These are phyloP conservation scores for Erinaceus europaeus DNA, from an alignment of 2,113 vertebrate genomes.

Conservation along the genomic window DNA sequence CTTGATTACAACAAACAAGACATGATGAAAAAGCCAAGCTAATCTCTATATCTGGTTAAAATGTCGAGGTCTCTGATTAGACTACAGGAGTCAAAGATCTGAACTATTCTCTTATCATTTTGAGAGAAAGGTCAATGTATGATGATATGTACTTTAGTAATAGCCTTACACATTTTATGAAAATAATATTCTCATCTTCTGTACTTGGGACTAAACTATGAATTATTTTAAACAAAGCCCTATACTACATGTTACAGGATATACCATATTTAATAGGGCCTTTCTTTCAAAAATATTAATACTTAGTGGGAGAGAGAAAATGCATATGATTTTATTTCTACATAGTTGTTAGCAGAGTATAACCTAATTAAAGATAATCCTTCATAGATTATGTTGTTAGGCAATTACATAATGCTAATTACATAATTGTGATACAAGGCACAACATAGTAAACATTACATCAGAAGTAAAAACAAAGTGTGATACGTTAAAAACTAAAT, in stretches of 20 bases:
- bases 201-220: neutral
- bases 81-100: slow-evolving; percentile 47
- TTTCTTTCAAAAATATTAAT: neutral
- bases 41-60: slow-evolving; percentile 52
- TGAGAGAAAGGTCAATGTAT: slow-evolving; percentile 48
- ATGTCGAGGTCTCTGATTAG: slow-evolving; percentile 43
- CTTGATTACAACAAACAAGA: slow-evolving; percentile 38
- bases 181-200: slow-evolving; percentile 43
- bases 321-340: neutral
- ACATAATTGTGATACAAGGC: neutral
- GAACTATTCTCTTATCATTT: slow-evolving; percentile 43
- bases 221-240: slow-evolving; percentile 9
- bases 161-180: slow-evolving; percentile 30
- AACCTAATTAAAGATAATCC: neutral
- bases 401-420: too few species aligned
- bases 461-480: neutral
- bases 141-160: slow-evolving; percentile 21
- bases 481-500: neutral
- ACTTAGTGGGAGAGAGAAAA: neutral
- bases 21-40: slow-evolving; percentile 17
- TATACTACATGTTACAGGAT: neutral
- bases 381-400: neutral
- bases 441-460: neutral
- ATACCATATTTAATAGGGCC: neutral
- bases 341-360: neutral